Conservation (phyloP, 2,888 invertebrate genomes). For the Malachius bipustulatus region DNA sequence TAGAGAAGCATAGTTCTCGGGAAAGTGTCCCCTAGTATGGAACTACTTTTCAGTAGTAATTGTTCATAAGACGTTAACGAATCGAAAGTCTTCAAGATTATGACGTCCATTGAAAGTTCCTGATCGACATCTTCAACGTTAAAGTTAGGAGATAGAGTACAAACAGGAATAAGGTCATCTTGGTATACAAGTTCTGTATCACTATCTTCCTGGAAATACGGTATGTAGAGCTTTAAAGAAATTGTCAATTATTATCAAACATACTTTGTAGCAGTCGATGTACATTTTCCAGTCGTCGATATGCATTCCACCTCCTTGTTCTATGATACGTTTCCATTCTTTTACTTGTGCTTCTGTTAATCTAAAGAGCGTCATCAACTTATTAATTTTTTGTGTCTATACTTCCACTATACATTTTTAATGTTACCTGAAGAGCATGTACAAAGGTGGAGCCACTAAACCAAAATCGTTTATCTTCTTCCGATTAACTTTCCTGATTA, state of each 20-base stretch:
- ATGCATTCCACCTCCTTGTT: conserved; percentile 15
- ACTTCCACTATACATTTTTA: neutral
- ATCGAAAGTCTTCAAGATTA: conserved; percentile 52
- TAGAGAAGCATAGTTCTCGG: conserved; percentile 47
- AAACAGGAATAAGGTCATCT: conserved; percentile 35
- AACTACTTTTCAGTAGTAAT: conserved; percentile 50
- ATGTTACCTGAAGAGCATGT: conserved; percentile 29
- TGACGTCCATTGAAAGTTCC: conserved; percentile 46
- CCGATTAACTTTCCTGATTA: conserved; percentile 35
- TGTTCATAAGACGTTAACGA: conserved; percentile 52
- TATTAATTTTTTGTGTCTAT: neutral
- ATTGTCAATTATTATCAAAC: conserved; percentile 9
- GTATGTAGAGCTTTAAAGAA: neutral
- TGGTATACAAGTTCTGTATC: neutral
- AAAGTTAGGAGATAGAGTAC: conserved; percentile 39
- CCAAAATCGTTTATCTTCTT: conserved; percentile 27
- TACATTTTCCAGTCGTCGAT: conserved; percentile 39
- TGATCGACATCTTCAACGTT: conserved; percentile 41
- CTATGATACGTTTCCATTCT: conserved; percentile 24
- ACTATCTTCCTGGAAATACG: conserved; percentile 7
- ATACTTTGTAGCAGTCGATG: conserved; percentile 36
- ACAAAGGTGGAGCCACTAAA: conserved; percentile 29
- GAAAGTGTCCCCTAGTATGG: conserved; percentile 52
- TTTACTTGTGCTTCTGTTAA: conserved; percentile 20
- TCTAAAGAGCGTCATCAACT: conserved; percentile 13